Base-by-base conservation (phyloP, 2,888 invertebrate species). In the Troides oblongomaculatus region DNA sequence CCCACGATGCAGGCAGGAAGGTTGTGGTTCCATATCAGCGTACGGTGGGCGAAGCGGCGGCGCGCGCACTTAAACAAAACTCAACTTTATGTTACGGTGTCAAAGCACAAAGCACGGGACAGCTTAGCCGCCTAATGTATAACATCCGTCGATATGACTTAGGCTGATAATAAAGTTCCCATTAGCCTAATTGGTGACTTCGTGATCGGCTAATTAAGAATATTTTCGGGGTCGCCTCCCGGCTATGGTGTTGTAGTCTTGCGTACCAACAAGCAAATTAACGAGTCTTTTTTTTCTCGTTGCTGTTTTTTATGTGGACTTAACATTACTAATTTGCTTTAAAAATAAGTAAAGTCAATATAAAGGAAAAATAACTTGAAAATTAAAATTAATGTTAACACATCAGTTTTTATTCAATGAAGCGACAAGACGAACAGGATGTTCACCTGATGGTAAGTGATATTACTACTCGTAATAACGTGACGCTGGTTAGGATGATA, bases 1-100 rank as follows among this genome's bases (percentile, higher is more conserved):
- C 46, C 66, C 65, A 21, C 63, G 63, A 66, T 56, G 61, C 53
- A 53, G 30, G 46, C 70, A 67, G 70, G 70, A 70, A 70, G 70
- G 70, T 60, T 70, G 70, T n/a, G 70, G 70, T 70, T 64, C 23
- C 67, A 57, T 70, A 70, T 70, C 70, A 64, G 43, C 43, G 70
- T 64, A 67, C 57, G 18, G 60, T 23, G 12, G 57, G 63, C 67
- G 46, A 17, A 53, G n/a, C 61, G 46, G 57, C 3, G 17, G 18
- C 61, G 57, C 63, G 21, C 21, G 59, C 53, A n/a, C 25, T 57
- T 17, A 1, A 25, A 46, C 61, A 17, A 39, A 57, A 39, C 25
- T 23, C 10, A 53, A 30, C 43, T 30, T 1, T 21, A 64, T 36
- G 12, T 10, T 43, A 12, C 17, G 25, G 18, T 18, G 6, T 23